These are phyloP conservation scores for Takifugu flavidus DNA, from an alignment of 2,113 vertebrate genomes.

Conservation along the genomic window DNA sequence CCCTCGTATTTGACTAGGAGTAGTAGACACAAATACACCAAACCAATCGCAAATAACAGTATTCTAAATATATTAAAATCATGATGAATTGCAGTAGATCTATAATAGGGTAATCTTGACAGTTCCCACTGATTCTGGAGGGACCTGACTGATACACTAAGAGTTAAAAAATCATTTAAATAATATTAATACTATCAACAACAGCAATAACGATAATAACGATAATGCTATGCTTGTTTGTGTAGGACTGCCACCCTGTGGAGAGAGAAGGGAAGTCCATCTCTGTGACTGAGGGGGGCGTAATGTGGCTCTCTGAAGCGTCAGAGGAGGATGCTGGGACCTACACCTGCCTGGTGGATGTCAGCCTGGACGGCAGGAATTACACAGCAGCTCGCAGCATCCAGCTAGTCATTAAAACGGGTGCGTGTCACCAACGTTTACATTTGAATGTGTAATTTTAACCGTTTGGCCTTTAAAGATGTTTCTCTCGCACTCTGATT, in stretches of 20 bases:
- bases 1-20: too few relatives aligned
- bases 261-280: background rate
- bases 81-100: too few relatives aligned
- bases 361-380: slow-evolving; percentile 35
- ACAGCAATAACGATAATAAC: background rate
- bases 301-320: background rate
- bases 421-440: slow-evolving; percentile 12
- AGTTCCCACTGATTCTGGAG: too few relatives aligned
- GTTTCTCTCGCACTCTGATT: background rate
- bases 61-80: too few relatives aligned
- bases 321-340: slow-evolving; percentile 33
- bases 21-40: too few relatives aligned
- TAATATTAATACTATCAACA: too few relatives aligned
- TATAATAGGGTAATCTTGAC: too few relatives aligned
- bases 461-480: background rate
- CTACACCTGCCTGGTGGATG: slow-evolving; percentile 66
- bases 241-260: slow-evolving; percentile 53
- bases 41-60: too few relatives aligned
- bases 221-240: slow-evolving; percentile 11
- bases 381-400: slow-evolving; percentile 56
- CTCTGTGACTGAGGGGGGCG: background rate
- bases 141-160: too few relatives aligned
- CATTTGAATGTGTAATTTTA: background rate
- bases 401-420: slow-evolving; percentile 1
- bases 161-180: too few relatives aligned